phyloP scores from a whole-genome alignment of 2,113 vertebrate species.

The Catagonus wagneri region DNA sequence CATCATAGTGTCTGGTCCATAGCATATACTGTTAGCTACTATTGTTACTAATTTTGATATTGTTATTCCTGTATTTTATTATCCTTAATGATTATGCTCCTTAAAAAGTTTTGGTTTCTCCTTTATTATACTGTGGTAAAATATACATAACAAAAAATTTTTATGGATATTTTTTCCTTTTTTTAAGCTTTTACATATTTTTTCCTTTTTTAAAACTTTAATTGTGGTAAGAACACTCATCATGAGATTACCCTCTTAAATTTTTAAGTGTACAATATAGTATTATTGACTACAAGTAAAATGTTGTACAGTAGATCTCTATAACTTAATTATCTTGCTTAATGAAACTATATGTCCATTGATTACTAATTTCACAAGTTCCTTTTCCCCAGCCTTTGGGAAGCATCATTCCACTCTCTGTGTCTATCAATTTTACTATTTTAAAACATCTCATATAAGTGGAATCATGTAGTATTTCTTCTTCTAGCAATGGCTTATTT shows the following conservation, averaged over 20 bases:
- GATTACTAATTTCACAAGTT: neutral
- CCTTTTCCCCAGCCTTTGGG: neutral
- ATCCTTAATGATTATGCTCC: neutral
- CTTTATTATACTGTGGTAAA: neutral
- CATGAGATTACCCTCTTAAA: neutral
- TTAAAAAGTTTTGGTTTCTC: neutral
- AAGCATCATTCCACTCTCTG: neutral
- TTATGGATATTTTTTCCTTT: neutral
- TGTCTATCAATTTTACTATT: neutral
- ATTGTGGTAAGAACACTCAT: neutral
- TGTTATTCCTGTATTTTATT: conserved; percentile 13
- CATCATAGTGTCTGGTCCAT: neutral
- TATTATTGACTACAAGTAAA: neutral
- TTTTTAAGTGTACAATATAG: neutral
- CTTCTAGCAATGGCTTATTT: neutral
- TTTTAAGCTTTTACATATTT: neutral
- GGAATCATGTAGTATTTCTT: neutral
- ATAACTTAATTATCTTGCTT: neutral
- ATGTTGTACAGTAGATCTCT: neutral
- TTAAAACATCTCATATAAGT: neutral
- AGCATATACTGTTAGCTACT: neutral
- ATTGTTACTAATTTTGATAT: neutral
- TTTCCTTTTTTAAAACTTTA: neutral
- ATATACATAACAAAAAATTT: neutral
- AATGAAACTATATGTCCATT: neutral